Evolutionary conservation across 2,888 invertebrate genomes (phyloP).

Genomic region (Tipula vernalis): DNA sequence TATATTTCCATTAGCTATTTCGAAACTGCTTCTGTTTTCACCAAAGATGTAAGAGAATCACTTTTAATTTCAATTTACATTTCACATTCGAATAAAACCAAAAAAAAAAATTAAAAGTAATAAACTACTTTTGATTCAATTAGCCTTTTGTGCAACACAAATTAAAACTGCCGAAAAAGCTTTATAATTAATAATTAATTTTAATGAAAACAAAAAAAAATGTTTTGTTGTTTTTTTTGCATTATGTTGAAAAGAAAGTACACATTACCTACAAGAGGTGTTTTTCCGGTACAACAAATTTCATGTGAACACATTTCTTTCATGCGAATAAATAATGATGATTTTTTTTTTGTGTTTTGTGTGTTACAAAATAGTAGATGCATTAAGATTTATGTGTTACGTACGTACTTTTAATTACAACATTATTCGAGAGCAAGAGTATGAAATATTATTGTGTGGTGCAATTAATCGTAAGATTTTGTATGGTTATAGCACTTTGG

Average conservation of each 20-base stretch:
- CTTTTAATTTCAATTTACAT: not conserved
- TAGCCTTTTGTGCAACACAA: not conserved
- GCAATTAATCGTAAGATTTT: too few species aligned
- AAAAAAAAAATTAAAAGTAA: not conserved
- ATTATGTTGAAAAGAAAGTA: not conserved
- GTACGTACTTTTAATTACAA: not conserved
- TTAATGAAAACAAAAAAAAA: not conserved
- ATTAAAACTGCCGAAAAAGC: not conserved
- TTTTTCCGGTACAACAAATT: not conserved
- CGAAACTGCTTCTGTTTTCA: not conserved
- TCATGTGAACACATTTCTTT: not conserved
- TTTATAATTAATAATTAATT: not conserved
- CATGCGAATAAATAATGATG: not conserved
- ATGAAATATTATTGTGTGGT: not conserved
- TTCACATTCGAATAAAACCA: not conserved
- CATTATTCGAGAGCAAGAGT: not conserved
- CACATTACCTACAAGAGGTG: not conserved
- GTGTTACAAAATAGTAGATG: not conserved
- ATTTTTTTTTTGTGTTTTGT: not conserved
- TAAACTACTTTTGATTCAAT: not conserved
- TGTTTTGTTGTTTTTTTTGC: not conserved
- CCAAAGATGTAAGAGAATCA: not conserved
- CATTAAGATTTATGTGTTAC: not conserved
- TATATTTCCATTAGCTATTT: too few species aligned
- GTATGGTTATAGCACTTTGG: too few species aligned